These are phyloP conservation scores for Pipistrellus kuhlii DNA, from an alignment of 2,797 vertebrate genomes.

Conservation along the genomic window DNA sequence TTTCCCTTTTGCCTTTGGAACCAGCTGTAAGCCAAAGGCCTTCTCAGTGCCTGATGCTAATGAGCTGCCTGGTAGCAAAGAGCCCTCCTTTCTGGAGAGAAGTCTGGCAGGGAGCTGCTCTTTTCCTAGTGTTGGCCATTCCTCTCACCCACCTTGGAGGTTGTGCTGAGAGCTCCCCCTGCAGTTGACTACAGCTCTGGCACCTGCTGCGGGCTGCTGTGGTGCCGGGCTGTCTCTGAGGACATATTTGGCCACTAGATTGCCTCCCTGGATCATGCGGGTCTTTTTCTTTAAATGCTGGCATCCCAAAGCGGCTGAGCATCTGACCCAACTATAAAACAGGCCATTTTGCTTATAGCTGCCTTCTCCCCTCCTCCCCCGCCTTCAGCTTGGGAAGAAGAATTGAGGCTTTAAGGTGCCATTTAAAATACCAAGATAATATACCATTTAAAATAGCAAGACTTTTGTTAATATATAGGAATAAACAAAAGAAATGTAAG, in stretches of 20 bases:
- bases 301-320: not conserved
- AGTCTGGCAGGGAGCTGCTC: no score
- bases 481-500: not conserved
- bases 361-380: not conserved
- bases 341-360: constrained; percentile 18
- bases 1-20: not conserved
- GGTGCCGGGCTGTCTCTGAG: not conserved
- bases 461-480: not conserved
- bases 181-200: not conserved
- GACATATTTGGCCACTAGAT: not conserved
- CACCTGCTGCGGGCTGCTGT: rapidly evolving
- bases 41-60: not conserved
- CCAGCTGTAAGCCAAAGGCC: not conserved
- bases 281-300: not conserved
- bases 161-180: not conserved
- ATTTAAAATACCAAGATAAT: not conserved
- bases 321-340: not conserved
- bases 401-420: not conserved
- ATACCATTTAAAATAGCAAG: not conserved
- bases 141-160: not conserved
- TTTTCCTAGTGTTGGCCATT: not conserved
- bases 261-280: not conserved
- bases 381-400: not conserved
- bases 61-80: not conserved
- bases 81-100: not conserved